Evolutionary conservation across 2,113 vertebrate genomes (phyloP).

Genomic region (Copsychus sechellarum): DNA sequence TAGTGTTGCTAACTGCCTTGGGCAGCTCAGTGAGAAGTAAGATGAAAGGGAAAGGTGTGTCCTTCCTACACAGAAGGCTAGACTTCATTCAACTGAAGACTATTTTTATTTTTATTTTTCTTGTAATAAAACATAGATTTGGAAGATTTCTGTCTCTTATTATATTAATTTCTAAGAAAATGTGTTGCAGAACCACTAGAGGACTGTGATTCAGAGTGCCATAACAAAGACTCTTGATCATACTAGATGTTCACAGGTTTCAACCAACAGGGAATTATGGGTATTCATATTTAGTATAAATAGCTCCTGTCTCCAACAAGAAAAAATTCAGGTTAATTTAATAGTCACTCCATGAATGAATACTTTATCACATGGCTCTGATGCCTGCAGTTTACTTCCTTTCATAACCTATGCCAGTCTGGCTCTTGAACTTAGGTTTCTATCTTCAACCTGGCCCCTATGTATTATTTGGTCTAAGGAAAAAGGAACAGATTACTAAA

Average conservation of each 20-base stretch:
- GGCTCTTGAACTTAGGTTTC: not conserved
- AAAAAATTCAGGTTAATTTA: not conserved
- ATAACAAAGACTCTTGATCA: not conserved
- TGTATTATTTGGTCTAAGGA: not conserved
- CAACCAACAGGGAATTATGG: not conserved
- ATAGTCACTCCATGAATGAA: not conserved
- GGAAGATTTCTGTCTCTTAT: not conserved
- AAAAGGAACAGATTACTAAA: not conserved
- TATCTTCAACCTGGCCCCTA: not conserved
- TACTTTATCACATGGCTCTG: not conserved
- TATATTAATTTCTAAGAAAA: not conserved
- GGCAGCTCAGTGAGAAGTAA: not conserved
- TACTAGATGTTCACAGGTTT: not conserved
- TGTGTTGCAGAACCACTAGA: not conserved
- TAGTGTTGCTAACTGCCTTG: not conserved
- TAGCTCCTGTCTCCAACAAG: not conserved
- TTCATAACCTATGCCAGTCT: not conserved
- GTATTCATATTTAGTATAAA: not conserved
- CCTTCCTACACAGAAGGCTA: not conserved
- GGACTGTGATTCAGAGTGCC: not conserved
- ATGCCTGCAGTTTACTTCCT: not conserved
- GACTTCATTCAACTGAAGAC: not conserved
- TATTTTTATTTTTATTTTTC: not conserved
- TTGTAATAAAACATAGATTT: not conserved
- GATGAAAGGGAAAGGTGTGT: not conserved